Percentiles rank a stretch among this genome's conserved stretches.
These are phyloP conservation scores for Chrysemys picta DNA, from an alignment of 2,113 vertebrate species.

Conservation along the genomic window DNA sequence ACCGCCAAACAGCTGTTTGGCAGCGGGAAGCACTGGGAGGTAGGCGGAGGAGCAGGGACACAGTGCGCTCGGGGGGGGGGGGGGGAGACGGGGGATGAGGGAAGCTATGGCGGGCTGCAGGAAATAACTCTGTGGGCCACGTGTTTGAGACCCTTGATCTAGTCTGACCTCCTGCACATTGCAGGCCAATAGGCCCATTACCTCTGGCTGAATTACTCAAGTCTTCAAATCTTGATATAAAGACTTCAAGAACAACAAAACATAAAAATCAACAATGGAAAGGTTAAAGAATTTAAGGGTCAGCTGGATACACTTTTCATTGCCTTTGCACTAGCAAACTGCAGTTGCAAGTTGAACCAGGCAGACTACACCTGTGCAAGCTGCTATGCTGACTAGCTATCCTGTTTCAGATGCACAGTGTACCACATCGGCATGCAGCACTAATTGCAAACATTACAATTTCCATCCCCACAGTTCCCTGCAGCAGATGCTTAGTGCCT, in stretches of 20 bases:
- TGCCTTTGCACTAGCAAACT: background rate
- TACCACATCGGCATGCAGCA: fast-evolving
- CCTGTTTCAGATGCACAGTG: fast-evolving
- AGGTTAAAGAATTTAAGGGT: background rate
- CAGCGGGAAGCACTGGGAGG: too few relatives aligned
- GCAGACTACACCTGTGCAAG: background rate
- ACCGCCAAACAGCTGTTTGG: too few relatives aligned
- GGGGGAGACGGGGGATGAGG: too few relatives aligned
- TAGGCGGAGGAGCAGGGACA: too few relatives aligned
- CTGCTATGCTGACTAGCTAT: fast-evolving
- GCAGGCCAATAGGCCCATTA: background rate
- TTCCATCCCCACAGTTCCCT: background rate
- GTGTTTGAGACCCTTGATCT: background rate
- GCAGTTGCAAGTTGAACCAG: background rate
- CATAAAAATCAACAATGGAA: background rate
- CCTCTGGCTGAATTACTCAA: background rate
- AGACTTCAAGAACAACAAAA: background rate
- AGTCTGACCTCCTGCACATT: background rate
- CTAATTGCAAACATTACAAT: background rate
- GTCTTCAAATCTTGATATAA: background rate
- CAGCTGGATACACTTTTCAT: constrained; percentile 1
- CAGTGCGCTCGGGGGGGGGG: too few relatives aligned
- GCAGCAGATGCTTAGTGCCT: background rate
- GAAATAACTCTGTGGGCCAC: too few relatives aligned
- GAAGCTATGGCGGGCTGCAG: too few relatives aligned